Percentiles rank a stretch among this genome's conserved stretches.
These are phyloP conservation scores for Trileptium ribeirensis DNA, from an alignment of 2,888 invertebrate genomes.

Conservation along the genomic window DNA sequence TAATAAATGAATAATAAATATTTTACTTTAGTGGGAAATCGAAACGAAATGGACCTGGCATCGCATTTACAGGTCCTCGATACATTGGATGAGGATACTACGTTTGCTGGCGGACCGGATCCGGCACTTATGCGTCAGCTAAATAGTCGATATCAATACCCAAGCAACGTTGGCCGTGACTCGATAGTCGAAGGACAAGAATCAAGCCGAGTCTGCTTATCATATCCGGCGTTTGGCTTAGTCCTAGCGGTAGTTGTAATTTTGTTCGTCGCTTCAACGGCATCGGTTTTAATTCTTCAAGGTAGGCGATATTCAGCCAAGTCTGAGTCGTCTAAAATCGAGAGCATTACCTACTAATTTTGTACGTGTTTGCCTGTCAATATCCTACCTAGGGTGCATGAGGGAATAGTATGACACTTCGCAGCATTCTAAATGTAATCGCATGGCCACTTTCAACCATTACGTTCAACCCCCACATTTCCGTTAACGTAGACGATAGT, in stretches of 20 bases:
- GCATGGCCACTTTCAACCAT: no score
- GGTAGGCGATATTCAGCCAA: no score
- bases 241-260: background rate
- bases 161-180: background rate
- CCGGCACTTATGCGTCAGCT: background rate
- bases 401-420: no score
- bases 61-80: conserved; percentile 34
- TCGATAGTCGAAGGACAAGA: background rate
- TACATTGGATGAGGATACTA: conserved; percentile 27
- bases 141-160: background rate
- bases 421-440: no score
- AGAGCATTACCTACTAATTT: no score
- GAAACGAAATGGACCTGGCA: conserved; percentile 30
- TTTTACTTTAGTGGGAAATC: background rate
- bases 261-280: background rate
- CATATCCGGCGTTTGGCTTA: background rate
- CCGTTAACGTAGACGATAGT: no score
- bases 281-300: no score
- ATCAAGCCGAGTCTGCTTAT: background rate
- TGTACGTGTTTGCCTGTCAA: no score
- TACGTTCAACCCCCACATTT: no score
- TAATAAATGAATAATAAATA: no score
- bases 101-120: background rate
- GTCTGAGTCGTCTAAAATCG: no score
- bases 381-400: no score